phyloP scores from a whole-genome alignment of 2,113 vertebrate genomes.

The Vombatus ursinus region DNA sequence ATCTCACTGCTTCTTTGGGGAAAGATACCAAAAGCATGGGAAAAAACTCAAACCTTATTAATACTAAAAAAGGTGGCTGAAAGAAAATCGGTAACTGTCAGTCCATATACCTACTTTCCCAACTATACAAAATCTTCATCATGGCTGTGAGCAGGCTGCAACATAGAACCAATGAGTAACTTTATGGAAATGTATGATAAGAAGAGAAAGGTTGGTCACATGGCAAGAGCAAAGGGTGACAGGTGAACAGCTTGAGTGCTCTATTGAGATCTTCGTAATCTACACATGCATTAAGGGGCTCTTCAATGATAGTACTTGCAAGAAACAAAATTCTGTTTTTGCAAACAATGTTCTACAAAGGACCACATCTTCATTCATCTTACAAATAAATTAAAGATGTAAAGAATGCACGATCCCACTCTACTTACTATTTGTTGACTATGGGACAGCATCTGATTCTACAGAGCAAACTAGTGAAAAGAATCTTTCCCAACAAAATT shows the following conservation, averaged over 20 bases:
- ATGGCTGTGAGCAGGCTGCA: not conserved
- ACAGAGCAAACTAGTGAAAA: not conserved
- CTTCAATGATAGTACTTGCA: not conserved
- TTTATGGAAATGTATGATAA: not conserved
- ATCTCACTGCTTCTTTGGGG: not conserved
- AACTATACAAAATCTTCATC: not conserved
- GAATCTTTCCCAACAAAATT: not conserved
- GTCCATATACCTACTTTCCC: not conserved
- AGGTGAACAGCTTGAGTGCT: not conserved
- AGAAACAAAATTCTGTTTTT: not conserved
- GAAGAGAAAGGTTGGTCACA: not conserved
- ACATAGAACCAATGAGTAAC: not conserved
- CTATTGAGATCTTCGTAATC: not conserved
- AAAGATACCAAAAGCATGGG: not conserved
- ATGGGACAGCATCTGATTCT: not conserved
- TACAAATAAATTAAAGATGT: not conserved
- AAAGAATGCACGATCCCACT: not conserved
- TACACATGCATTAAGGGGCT: not conserved
- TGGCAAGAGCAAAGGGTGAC: not conserved
- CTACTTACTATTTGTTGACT: not conserved
- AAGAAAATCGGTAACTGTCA: not conserved
- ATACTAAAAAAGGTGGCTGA: not conserved
- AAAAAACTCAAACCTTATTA: not conserved
- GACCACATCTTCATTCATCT: not conserved
- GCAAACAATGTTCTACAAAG: not conserved